Percentiles rank a stretch among this genome's conserved stretches.
These are phyloP conservation scores for Camelus bactrianus DNA, from an alignment of 2,113 vertebrate species.

Conservation along the genomic window DNA sequence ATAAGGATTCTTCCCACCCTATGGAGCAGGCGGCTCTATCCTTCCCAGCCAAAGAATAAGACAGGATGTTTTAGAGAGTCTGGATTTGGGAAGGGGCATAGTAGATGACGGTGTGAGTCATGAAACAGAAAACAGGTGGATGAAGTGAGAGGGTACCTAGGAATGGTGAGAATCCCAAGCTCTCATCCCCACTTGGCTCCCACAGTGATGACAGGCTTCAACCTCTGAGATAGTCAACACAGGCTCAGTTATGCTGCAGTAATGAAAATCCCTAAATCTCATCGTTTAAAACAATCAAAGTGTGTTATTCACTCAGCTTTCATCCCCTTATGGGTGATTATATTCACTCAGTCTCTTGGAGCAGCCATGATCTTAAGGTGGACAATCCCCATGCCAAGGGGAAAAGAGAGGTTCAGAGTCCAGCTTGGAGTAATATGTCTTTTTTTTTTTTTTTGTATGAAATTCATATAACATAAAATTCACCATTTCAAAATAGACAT, in stretches of 20 bases:
- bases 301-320: neutral
- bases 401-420: neutral
- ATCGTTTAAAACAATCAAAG: neutral
- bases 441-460: neutral
- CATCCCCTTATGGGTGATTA: neutral
- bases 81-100: neutral
- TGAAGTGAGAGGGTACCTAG: neutral
- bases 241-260: neutral
- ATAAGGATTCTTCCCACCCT: neutral
- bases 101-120: neutral
- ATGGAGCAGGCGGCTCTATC: neutral
- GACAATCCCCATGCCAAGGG: neutral
- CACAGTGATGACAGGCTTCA: neutral
- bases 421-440: neutral
- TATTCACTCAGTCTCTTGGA: neutral
- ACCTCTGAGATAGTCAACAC: neutral
- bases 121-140: neutral
- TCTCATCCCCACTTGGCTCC: neutral
- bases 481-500: neutral
- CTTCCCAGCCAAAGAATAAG: neutral
- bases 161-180: neutral
- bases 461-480: neutral
- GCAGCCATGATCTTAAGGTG: neutral
- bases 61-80: neutral
- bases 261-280: neutral